Percentiles rank a stretch among this genome's conserved stretches.
Conservation (phyloP, 1,140 invertebrate species). For the Brachionus paranguensis region DNA sequence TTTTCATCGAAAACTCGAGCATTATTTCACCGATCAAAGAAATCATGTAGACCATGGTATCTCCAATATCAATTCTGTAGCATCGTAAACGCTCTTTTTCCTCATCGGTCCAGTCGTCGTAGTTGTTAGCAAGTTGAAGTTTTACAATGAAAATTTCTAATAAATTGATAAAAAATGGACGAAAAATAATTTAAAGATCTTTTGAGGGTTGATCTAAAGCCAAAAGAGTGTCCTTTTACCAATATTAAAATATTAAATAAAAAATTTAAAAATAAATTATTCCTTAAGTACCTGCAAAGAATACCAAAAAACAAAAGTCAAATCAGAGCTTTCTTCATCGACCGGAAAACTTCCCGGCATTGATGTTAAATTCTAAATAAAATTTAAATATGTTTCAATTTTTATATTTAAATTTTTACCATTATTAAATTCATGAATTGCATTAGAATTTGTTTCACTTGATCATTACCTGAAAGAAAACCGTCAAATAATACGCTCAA, state of each 20-base stretch:
- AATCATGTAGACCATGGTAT: slow-evolving; percentile 40
- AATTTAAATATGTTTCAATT: neutral
- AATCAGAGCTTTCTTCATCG: slow-evolving; percentile 35
- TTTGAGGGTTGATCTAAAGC: slow-evolving; percentile 13
- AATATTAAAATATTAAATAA: neutral
- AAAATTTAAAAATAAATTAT: neutral
- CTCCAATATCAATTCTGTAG: slow-evolving; percentile 37
- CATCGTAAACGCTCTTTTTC: slow-evolving; percentile 38
- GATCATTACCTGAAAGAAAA: neutral
- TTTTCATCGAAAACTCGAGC: slow-evolving; percentile 36
- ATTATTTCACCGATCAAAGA: slow-evolving; percentile 31
- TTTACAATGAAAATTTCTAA: slow-evolving; percentile 29
- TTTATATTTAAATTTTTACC: neutral
- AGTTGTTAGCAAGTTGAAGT: slow-evolving; percentile 20
- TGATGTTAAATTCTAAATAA: slow-evolving; percentile 27
- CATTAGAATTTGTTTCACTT: slow-evolving; percentile 8
- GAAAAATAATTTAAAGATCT: neutral
- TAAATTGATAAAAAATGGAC: slow-evolving; percentile 33
- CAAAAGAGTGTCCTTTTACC: slow-evolving; percentile 8
- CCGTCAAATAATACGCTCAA: slow-evolving; percentile 14
- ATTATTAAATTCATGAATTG: slow-evolving; percentile 34
- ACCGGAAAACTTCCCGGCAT: slow-evolving; percentile 38
- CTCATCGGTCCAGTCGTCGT: slow-evolving; percentile 36
- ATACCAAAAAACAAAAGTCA: slow-evolving; percentile 39
- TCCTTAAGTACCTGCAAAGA: neutral